A percentile compares a stretch with the other conserved stretches of the same genome.
These are phyloP conservation scores for Dynastes grantii DNA, from an alignment of 2,888 invertebrate species.

Conservation along the genomic window DNA sequence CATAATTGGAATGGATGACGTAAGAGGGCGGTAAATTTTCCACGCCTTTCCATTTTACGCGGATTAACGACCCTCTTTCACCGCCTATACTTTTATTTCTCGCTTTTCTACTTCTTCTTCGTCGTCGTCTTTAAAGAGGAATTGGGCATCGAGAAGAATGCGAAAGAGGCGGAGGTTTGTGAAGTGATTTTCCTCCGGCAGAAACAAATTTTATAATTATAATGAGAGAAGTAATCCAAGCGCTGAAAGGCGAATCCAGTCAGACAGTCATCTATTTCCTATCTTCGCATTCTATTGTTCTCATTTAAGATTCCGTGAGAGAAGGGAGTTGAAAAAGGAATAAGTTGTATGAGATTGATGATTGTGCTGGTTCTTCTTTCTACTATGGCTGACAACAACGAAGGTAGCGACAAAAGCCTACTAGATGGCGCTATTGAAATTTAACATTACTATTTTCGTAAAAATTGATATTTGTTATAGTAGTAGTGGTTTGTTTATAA, in stretches of 20 bases:
- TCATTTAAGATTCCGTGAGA: neutral
- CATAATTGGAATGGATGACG: slow-evolving; percentile 31
- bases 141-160: neutral
- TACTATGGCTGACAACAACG: no score
- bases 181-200: neutral
- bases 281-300: neutral
- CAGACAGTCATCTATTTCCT: neutral
- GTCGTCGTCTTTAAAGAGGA: neutral
- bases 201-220: slow-evolving; percentile 7
- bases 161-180: neutral
- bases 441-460: no score
- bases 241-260: neutral
- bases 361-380: no score
- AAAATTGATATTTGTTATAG: no score
- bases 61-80: slow-evolving; percentile 8
- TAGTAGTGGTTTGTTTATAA: no score
- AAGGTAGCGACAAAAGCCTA: no score
- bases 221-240: slow-evolving; percentile 9
- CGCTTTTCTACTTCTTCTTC: slow-evolving; percentile 5
- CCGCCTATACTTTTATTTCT: neutral
- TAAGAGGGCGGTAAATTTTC: slow-evolving; percentile 18
- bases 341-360: neutral
- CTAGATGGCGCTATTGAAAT: no score
- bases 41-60: slow-evolving; percentile 3
- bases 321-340: neutral